Percentiles rank a stretch among this genome's conserved stretches.
Conservation (phyloP, 2,113 vertebrate genomes). For the Thymallus thymallus region DNA sequence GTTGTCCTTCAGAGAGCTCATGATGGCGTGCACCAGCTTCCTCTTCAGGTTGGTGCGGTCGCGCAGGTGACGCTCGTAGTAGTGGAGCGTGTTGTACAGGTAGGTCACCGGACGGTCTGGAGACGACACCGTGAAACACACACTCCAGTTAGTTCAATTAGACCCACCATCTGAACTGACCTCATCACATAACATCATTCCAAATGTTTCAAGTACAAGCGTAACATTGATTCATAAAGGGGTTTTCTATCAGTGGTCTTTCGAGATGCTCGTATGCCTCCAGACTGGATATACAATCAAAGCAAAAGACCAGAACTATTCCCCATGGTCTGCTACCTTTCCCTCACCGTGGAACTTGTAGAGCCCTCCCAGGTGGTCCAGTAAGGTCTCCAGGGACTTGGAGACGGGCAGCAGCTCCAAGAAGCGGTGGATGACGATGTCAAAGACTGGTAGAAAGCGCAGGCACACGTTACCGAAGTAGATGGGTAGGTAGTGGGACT, state of each 20-base stretch:
- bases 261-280: not conserved
- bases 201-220: no score
- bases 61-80: constrained; percentile 91
- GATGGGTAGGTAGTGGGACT: constrained; percentile 94
- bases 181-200: no score
- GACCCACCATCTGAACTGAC: no score
- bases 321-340: no score
- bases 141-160: not conserved
- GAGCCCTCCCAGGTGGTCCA: constrained; percentile 94
- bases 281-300: not conserved
- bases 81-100: constrained; percentile 97
- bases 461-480: constrained; percentile 99
- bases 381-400: constrained; percentile 93
- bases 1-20: constrained; percentile 97
- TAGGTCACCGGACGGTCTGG: constrained; percentile 97
- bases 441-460: constrained; percentile 96
- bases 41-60: constrained; percentile 92
- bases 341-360: constrained; percentile 97
- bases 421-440: constrained; percentile 98
- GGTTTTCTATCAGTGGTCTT: no score
- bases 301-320: not conserved
- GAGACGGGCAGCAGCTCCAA: constrained; percentile 96
- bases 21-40: constrained; percentile 96
- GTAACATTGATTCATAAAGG: no score
- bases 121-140: constrained; percentile 11